These are phyloP conservation scores for Halesus radiatus DNA, from an alignment of 1,140 invertebrate genomes.

Conservation along the genomic window DNA sequence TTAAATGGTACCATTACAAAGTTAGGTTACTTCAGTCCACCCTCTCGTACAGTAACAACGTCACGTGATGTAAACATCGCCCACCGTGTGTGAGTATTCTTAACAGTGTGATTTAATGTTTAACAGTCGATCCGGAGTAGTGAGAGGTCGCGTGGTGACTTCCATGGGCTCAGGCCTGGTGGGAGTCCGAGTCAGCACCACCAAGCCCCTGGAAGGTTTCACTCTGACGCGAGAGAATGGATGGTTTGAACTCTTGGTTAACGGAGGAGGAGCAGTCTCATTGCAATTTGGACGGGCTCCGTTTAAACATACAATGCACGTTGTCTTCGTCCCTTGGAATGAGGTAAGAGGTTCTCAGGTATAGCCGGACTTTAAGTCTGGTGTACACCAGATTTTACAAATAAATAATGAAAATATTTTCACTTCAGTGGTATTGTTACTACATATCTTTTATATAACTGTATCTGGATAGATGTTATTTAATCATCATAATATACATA, in stretches of 20 bases:
- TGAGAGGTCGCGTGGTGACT: constrained; percentile 93
- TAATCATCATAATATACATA: no score
- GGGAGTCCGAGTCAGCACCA: constrained; percentile 93
- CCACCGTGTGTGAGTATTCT: no score
- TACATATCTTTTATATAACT: no score
- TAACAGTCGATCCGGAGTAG: constrained; percentile 93
- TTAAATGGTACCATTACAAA: no score
- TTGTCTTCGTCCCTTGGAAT: constrained; percentile 97
- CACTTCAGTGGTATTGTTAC: no score
- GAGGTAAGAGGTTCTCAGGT: no score
- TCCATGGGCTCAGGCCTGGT: constrained; percentile 92
- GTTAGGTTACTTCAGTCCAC: no score
- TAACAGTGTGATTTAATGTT: background rate
- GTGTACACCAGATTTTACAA: no score
- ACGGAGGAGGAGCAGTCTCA: constrained; percentile 95
- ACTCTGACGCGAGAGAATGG: constrained; percentile 92
- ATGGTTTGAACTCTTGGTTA: constrained; percentile 97
- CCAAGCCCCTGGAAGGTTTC: constrained; percentile 91
- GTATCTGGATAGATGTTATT: no score
- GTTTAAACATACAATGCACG: constrained; percentile 90
- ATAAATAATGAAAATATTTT: constrained; percentile 52
- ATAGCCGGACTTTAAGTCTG: no score
- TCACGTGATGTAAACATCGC: no score
- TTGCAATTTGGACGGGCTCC: constrained; percentile 94
- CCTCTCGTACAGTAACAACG: no score